Evolutionary conservation across 2,113 vertebrate genomes (phyloP).

Genomic region (Coryphaenoides rupestris): DNA sequence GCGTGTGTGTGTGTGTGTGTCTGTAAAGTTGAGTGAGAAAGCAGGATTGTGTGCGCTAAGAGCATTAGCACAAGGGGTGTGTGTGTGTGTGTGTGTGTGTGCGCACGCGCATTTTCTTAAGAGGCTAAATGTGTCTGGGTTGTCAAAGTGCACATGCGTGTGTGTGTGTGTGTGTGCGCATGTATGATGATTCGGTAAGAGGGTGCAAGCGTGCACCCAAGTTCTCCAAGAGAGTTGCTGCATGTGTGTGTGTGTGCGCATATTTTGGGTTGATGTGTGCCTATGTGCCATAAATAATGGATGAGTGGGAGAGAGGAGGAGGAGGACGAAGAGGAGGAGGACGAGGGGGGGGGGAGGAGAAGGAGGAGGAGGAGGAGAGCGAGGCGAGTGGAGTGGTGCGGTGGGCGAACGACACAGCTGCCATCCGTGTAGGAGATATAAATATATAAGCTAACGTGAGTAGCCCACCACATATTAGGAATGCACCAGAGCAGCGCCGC

Average conservation of each 20-base stretch:
- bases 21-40: background rate
- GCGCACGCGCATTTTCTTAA: no score
- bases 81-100: no score
- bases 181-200: no score
- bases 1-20: background rate
- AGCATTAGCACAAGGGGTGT: no score
- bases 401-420: conserved; percentile 36
- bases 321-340: conserved; percentile 11
- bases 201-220: no score
- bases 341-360: conserved; percentile 5
- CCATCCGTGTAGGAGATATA: conserved; percentile 48
- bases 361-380: conserved; percentile 14
- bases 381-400: conserved; percentile 9
- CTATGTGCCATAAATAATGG: conserved; percentile 58
- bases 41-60: background rate
- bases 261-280: conserved; percentile 52
- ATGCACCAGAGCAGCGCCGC: conserved; percentile 43
- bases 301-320: conserved; percentile 56
- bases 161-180: conserved; percentile 8
- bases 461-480: conserved; percentile 38
- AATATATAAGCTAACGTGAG: background rate
- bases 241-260: background rate
- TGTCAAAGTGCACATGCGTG: no score
- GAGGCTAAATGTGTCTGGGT: no score
- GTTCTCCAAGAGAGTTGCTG: no score